Conservation (phyloP, 2,888 invertebrate species). For the Listrodromus nycthemerus region DNA sequence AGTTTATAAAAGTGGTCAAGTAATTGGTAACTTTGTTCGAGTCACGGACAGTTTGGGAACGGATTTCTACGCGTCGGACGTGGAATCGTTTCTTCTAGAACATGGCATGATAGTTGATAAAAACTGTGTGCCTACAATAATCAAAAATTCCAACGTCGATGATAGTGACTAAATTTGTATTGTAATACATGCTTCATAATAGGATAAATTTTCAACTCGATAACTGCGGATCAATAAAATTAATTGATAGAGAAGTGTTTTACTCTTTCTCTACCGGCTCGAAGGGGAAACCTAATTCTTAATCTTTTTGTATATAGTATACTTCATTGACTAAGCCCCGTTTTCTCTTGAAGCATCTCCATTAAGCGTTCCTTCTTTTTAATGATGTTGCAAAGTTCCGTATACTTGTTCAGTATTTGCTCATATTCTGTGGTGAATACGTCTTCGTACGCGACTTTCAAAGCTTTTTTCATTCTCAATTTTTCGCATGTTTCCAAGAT, state of each 20-base stretch:
- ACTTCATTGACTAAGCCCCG: conserved; percentile 5
- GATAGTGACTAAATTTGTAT: conserved; percentile 80
- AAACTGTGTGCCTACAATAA: conserved; percentile 86
- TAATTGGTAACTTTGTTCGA: conserved; percentile 96
- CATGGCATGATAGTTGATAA: conserved; percentile 92
- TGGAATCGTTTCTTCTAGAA: conserved; percentile 95
- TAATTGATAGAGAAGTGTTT: neutral
- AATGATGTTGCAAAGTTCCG: conserved; percentile 81
- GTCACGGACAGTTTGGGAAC: conserved; percentile 94
- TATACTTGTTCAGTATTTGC: conserved; percentile 83
- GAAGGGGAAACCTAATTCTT: neutral
- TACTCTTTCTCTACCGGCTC: neutral
- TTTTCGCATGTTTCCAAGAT: conserved; percentile 80
- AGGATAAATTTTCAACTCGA: neutral
- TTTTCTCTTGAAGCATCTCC: conserved; percentile 63
- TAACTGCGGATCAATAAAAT: neutral
- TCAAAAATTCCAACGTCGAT: conserved; percentile 79
- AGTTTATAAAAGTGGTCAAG: conserved; percentile 94
- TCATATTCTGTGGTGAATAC: conserved; percentile 84
- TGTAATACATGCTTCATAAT: neutral
- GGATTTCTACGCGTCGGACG: conserved; percentile 95
- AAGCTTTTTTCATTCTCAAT: conserved; percentile 80
- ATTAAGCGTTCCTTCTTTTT: conserved; percentile 83
- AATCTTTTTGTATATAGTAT: conserved; percentile 21
- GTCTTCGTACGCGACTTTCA: conserved; percentile 83